These are phyloP conservation scores for Siderastrea radians DNA, from an alignment of 92 coral and sea anemone genomes.

Conservation along the genomic window DNA sequence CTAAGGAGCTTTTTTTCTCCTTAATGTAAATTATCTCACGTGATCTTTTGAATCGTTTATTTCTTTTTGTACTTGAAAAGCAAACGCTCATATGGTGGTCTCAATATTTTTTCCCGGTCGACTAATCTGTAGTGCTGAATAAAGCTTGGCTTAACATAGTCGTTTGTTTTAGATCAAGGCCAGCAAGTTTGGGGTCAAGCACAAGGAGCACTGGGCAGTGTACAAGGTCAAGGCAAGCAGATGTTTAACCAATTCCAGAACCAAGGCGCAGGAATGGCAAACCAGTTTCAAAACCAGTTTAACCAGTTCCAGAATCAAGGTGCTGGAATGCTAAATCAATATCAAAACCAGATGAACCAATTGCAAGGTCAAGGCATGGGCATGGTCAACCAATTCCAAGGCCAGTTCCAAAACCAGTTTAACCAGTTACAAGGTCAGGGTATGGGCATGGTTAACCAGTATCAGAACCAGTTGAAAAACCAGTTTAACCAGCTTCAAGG, in stretches of 20 bases:
- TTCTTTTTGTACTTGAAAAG: no score
- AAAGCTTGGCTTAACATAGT: background rate
- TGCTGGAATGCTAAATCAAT: constrained; percentile 34
- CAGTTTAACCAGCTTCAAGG: constrained; percentile 71
- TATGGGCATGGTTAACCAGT: constrained; percentile 54
- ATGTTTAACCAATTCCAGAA: constrained; percentile 54
- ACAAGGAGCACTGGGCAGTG: constrained; percentile 53
- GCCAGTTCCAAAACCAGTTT: constrained; percentile 56
- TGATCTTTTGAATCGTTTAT: no score
- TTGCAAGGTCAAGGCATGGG: constrained; percentile 80
- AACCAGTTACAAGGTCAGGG: constrained; percentile 69
- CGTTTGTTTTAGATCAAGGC: constrained; percentile 39
- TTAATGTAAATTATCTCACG: no score
- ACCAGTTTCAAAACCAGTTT: constrained; percentile 65
- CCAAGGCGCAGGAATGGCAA: constrained; percentile 78
- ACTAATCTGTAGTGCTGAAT: background rate
- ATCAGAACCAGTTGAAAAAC: constrained; percentile 52
- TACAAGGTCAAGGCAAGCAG: constrained; percentile 70
- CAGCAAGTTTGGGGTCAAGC: constrained; percentile 53
- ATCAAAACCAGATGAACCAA: constrained; percentile 49
- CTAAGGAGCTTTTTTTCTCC: no score
- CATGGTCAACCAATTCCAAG: constrained; percentile 60
- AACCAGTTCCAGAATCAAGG: constrained; percentile 85
- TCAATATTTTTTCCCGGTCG: no score
- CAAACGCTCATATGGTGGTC: no score